Conservation (phyloP, 2,888 invertebrate species). For the Steinernema scapterisci region DNA sequence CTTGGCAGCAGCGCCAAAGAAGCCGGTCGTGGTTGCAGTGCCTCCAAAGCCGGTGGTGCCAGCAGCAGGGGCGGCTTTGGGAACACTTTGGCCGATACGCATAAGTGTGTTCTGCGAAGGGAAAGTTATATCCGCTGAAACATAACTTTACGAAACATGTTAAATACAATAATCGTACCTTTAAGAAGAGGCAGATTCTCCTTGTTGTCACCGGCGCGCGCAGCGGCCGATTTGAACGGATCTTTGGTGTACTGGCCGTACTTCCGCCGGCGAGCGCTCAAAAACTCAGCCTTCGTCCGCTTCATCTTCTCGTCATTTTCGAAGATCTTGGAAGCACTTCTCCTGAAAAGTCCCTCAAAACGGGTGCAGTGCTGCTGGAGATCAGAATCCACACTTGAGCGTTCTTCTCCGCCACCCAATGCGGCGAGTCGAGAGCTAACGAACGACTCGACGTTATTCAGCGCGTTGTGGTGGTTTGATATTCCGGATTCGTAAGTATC, state of each 20-base stretch:
- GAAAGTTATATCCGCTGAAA: slow-evolving; percentile 13
- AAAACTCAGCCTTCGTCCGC: not conserved
- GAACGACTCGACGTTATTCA: slow-evolving; percentile 9
- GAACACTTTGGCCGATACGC: slow-evolving; percentile 15
- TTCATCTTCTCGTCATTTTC: slow-evolving; percentile 16
- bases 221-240: not conserved
- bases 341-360: slow-evolving; percentile 13
- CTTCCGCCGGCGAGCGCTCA: not conserved
- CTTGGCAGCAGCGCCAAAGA: not conserved
- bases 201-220: not conserved
- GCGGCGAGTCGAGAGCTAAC: slow-evolving; percentile 2
- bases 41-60: slow-evolving; percentile 16
- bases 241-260: slow-evolving; percentile 18
- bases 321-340: slow-evolving; percentile 9
- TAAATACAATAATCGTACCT: slow-evolving; percentile 1
- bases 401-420: not conserved
- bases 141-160: too few relatives aligned
- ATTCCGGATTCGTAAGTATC: not conserved
- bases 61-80: slow-evolving; percentile 33
- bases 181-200: slow-evolving; percentile 9
- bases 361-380: slow-evolving; percentile 23
- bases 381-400: not conserved
- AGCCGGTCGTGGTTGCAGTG: not conserved
- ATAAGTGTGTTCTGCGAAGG: slow-evolving; percentile 13
- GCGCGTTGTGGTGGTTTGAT: not conserved